Evolutionary conservation across 2,113 vertebrate species (phyloP).

Genomic region (Gymnocephalus cernua): DNA sequence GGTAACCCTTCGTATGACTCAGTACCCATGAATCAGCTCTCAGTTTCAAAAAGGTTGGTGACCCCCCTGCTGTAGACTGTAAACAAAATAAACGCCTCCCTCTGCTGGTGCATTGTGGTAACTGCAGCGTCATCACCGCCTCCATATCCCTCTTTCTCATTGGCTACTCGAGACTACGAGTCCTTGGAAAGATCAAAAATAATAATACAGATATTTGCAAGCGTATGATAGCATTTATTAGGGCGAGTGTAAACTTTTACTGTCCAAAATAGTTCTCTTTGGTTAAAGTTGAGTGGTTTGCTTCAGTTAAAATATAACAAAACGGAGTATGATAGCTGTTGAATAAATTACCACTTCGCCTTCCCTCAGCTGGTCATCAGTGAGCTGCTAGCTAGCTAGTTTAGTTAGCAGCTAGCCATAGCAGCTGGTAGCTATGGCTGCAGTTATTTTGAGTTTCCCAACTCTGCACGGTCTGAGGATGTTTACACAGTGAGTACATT

Average conservation of each 20-base stretch:
- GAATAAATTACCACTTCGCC: conserved; percentile 18
- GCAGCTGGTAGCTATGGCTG: conserved; percentile 77
- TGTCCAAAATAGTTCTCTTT: fast-evolving
- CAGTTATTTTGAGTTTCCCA: conserved; percentile 79
- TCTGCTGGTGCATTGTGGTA: conserved; percentile 4
- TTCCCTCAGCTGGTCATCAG: conserved; percentile 7
- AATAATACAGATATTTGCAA: not conserved
- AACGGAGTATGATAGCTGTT: fast-evolving
- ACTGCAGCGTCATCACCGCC: conserved; percentile 59
- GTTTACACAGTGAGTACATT: conserved; percentile 79
- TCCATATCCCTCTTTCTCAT: conserved; percentile 57
- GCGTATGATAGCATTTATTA: fast-evolving
- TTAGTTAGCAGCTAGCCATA: conserved; percentile 34
- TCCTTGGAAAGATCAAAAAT: conserved; percentile 43
- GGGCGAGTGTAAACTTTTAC: fast-evolving
- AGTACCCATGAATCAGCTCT: no score
- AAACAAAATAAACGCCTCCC: not conserved
- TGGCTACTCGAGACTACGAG: conserved; percentile 74
- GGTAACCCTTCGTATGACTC: no score
- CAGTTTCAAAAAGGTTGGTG: no score
- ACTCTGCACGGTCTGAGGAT: conserved; percentile 68
- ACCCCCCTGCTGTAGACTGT: no score
- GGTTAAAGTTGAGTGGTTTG: fast-evolving
- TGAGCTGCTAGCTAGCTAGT: conserved; percentile 13
- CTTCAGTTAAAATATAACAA: fast-evolving